phyloP scores from a whole-genome alignment of 2,113 vertebrate species.

The Leuciscus idus region DNA sequence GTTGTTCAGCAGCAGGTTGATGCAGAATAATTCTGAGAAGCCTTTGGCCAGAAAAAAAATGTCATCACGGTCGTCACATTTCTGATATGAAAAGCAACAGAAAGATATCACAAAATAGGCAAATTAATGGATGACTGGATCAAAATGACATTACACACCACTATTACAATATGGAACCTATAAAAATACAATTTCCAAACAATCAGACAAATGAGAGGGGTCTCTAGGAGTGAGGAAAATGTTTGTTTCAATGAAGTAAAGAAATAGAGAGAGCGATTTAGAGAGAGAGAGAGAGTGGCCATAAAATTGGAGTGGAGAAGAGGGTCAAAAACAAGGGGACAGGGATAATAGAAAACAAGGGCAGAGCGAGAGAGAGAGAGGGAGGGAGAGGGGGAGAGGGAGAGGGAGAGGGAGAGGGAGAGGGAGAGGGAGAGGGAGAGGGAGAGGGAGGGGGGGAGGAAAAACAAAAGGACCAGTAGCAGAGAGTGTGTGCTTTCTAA shows the following conservation, averaged over 20 bases:
- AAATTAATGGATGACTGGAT: background rate
- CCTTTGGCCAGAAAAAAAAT: background rate
- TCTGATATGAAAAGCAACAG: background rate
- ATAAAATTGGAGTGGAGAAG: conserved; percentile 1
- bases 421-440: background rate
- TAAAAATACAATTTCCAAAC: background rate
- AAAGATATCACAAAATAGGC: background rate
- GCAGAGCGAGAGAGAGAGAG: background rate
- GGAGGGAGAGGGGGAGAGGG: background rate
- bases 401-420: background rate
- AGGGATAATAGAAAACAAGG: background rate
- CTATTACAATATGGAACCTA: background rate
- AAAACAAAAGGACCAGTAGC: background rate
- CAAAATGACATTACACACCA: background rate
- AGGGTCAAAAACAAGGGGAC: background rate
- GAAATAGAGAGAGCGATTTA: background rate
- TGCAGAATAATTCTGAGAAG: background rate
- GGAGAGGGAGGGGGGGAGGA: background rate
- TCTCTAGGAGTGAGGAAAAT: background rate
- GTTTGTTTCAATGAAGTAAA: background rate
- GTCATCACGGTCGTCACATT: background rate
- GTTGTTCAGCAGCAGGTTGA: background rate
- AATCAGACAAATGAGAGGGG: background rate
- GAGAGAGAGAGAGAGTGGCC: background rate
- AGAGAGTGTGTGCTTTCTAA: conserved; percentile 2